phyloP scores from a whole-genome alignment of 2,888 invertebrate species.

The Troides oblongomaculatus region DNA sequence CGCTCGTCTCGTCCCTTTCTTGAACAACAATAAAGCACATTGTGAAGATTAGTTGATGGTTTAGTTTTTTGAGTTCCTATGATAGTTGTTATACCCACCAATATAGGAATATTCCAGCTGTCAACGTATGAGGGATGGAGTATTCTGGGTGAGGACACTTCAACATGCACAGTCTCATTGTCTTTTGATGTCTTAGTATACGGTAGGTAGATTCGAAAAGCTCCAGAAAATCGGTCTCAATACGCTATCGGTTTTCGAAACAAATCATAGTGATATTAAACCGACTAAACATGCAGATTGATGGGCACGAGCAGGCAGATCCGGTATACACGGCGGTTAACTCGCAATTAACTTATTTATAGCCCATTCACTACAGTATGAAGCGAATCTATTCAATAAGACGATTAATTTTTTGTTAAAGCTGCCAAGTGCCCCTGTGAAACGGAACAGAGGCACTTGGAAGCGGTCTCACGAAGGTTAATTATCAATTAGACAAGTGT shows the following conservation, averaged over 20 bases:
- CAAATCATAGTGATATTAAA: constrained; percentile 13
- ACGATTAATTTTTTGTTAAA: neutral
- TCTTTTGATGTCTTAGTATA: no score
- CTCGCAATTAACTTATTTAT: constrained; percentile 37
- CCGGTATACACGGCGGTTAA: constrained; percentile 33
- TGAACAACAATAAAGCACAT: no score
- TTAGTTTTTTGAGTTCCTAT: no score
- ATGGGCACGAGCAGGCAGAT: constrained; percentile 30
- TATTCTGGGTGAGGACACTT: no score
- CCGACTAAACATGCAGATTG: constrained; percentile 5
- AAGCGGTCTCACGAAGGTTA: constrained; percentile 14
- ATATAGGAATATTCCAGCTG: no score
- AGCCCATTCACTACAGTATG: constrained; percentile 23
- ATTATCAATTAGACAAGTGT: constrained; percentile 14
- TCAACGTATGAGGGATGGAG: no score
- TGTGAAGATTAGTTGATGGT: no score
- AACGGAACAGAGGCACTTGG: neutral
- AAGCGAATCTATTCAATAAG: neutral
- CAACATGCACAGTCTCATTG: no score
- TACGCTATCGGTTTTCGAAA: constrained; percentile 4
- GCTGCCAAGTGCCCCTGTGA: no score
- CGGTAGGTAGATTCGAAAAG: no score
- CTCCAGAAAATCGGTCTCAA: constrained; percentile 1
- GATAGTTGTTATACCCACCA: no score
- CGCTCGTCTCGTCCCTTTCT: no score